Evolutionary conservation across 2,888 invertebrate genomes (phyloP), one percentile per base, ranked within the genome.

Genomic region (Troides helena): DNA sequence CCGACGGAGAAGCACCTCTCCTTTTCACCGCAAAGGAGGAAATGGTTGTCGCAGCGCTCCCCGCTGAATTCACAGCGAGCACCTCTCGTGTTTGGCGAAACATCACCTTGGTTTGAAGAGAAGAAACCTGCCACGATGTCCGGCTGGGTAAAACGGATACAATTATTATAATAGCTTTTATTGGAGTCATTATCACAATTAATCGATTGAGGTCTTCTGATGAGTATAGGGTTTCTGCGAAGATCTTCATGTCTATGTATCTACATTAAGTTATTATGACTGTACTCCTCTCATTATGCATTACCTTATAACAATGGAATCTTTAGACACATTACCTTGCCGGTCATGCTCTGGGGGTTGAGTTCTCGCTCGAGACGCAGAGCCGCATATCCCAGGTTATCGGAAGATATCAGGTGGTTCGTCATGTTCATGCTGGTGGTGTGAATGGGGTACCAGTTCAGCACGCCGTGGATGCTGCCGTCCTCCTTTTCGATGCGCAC

Each of bases 401-500:
- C 98, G 1, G 96, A 95, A 0, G 96, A 96, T 1, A 97, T 88
- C 30, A 97, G 93, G 46, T 87, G 93, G 83, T 98, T 98, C 2
- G 95, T 96, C 88, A 97, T 96, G 85, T 97, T 97, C 96, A 98
- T 96, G 74, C 96, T 96, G 36, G 96, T 97, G 2, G 96, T 95
- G 84, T 98, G 98, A 0, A 97, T 95, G 0, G 97, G 94, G 87
- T 95, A 98, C 97, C 97, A 98, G 81, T 95, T 96, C 74, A 97
- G 94, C 62, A 95, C 95, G 0, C 97, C 98, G 65, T 96, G 89
- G 0, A 95, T 93, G 18, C 84, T 84, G 1, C 90, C 90, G 56
- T 91, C 87, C 0, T 77, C 74, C 50, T 90, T 93, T n/a, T 95
- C 93, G 72, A 97, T 94, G 76, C 95, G 95, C 14, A 97, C 84